A percentile compares a stretch with the other conserved stretches of the same genome.
These are phyloP conservation scores for Fabriciana adippe DNA, from an alignment of 2,888 invertebrate genomes.

Conservation along the genomic window DNA sequence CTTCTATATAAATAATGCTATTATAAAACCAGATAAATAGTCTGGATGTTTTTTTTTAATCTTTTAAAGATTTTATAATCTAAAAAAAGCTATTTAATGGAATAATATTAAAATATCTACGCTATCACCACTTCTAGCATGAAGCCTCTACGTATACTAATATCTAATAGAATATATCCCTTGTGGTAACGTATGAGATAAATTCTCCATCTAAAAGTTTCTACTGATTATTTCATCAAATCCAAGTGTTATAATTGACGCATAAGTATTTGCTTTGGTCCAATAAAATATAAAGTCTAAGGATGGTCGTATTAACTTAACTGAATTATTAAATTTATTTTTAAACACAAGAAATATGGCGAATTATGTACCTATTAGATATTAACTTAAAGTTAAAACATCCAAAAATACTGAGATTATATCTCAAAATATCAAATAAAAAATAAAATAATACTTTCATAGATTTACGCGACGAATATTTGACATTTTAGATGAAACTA, in stretches of 20 bases:
- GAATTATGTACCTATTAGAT: too few species aligned
- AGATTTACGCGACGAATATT: too few species aligned
- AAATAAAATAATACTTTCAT: too few species aligned
- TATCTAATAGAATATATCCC: conserved; percentile 17
- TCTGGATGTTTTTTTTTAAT: background rate
- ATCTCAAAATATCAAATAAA: too few species aligned
- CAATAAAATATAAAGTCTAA: conserved; percentile 45
- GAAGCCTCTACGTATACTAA: conserved; percentile 16
- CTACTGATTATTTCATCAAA: conserved; percentile 27
- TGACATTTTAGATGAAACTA: too few species aligned
- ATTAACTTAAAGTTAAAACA: too few species aligned
- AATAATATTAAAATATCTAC: conserved; percentile 17
- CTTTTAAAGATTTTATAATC: background rate
- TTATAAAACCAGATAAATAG: too few species aligned
- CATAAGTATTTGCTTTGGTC: conserved; percentile 64
- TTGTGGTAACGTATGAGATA: conserved; percentile 27
- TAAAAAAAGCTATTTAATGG: conserved; percentile 7
- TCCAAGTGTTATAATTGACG: conserved; percentile 69
- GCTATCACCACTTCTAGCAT: conserved; percentile 27
- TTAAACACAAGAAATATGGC: too few species aligned
- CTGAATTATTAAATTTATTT: background rate
- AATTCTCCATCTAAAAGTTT: conserved; percentile 15
- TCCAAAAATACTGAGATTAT: too few species aligned
- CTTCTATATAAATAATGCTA: background rate
- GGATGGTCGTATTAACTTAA: background rate